A percentile compares a stretch with the other conserved stretches of the same genome.
Evolutionary conservation across 2,797 vertebrate species (phyloP).

Genomic region (Anolis apletophallus): DNA sequence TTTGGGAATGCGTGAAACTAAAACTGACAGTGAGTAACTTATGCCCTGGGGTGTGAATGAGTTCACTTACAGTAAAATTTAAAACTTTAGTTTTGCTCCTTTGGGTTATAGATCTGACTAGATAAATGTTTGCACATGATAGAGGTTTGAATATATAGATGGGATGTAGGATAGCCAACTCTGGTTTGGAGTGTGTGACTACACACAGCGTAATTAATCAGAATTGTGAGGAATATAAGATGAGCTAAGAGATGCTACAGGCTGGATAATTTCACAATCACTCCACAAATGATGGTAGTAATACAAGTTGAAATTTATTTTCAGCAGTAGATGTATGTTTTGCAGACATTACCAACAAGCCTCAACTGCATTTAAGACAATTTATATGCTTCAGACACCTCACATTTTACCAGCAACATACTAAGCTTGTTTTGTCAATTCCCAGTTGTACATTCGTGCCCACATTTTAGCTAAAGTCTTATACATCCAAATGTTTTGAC

Average conservation of each 20-base stretch:
- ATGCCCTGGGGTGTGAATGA: not conserved
- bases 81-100: not conserved
- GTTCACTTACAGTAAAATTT: not conserved
- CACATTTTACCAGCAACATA: not conserved
- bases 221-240: not conserved
- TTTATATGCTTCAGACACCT: not conserved
- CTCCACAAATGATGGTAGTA: not conserved
- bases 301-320: not conserved
- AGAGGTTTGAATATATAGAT: not conserved
- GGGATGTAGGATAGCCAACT: not conserved
- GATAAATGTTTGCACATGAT: not conserved
- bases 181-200: not conserved
- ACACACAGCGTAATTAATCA: not conserved
- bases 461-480: slow-evolving; percentile 4
- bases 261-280: not conserved
- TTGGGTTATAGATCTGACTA: too few species aligned
- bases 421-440: slow-evolving; percentile 21
- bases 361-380: not conserved
- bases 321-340: not conserved
- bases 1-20: not conserved
- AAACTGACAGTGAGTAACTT: not conserved
- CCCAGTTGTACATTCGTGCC: not conserved
- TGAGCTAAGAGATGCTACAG: not conserved
- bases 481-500: slow-evolving; percentile 25
- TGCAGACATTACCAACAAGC: not conserved